Percentiles rank a stretch among this genome's conserved stretches.
These are phyloP conservation scores for Lagopus muta DNA, from an alignment of 2,113 vertebrate species.

Conservation along the genomic window DNA sequence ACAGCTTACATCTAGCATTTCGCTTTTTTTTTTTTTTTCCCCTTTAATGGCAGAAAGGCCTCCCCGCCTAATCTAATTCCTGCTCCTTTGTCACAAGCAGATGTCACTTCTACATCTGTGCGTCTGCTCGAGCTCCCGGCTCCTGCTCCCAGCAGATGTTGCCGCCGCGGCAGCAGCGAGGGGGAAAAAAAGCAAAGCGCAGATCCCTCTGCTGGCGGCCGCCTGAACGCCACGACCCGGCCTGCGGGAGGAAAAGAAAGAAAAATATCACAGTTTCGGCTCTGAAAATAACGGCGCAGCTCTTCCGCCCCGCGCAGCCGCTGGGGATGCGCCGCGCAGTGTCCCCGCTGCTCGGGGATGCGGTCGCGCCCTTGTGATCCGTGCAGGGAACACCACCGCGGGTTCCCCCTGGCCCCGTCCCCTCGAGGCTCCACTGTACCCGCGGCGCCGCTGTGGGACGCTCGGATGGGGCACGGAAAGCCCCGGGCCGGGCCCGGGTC, in stretches of 20 bases:
- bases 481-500: not conserved
- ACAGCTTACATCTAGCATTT: constrained; percentile 11
- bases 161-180: constrained; percentile 42
- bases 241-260: not conserved
- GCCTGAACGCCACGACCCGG: not conserved
- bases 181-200: constrained; percentile 3
- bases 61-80: constrained; percentile 89
- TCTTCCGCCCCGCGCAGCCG: not conserved
- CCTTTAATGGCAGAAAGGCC: constrained; percentile 77
- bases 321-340: not conserved
- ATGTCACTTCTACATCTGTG: constrained; percentile 97
- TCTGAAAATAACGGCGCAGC: not conserved
- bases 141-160: constrained; percentile 82
- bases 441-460: not conserved
- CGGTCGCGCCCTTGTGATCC: not conserved
- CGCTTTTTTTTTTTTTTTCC: not conserved
- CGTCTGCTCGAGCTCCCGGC: constrained; percentile 79
- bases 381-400: not conserved
- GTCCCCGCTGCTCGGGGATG: not conserved
- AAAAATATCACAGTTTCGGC: not conserved
- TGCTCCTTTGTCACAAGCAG: constrained; percentile 87
- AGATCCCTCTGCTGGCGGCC: constrained; percentile 64
- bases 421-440: no score
- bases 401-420: not conserved
- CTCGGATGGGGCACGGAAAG: not conserved